These are phyloP conservation scores for Amphiprion ocellaris DNA, from an alignment of 2,113 vertebrate genomes.

Conservation along the genomic window DNA sequence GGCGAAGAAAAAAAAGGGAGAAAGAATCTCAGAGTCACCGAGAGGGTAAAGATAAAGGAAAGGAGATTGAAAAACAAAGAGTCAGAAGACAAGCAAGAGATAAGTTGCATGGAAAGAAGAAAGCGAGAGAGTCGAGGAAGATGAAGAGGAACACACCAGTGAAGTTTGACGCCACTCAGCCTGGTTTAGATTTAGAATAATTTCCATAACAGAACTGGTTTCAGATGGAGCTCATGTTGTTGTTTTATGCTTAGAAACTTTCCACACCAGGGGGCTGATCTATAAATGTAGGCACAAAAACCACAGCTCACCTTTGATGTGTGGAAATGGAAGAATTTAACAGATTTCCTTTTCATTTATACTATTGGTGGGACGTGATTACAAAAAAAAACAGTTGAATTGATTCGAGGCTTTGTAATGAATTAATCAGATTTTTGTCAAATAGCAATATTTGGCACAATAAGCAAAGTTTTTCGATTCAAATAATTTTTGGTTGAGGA, in stretches of 20 bases:
- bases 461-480: no score
- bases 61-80: slow-evolving; percentile 14
- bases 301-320: no score
- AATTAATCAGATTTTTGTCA: no score
- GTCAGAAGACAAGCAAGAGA: slow-evolving; percentile 1
- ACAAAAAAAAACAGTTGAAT: no score
- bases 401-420: no score
- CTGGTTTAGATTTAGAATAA: slow-evolving; percentile 29
- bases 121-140: neutral
- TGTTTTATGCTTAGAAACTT: slow-evolving; percentile 23
- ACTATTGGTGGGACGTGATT: no score
- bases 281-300: no score
- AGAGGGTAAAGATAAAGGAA: slow-evolving; percentile 27
- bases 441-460: no score
- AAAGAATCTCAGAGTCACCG: neutral
- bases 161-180: slow-evolving; percentile 49
- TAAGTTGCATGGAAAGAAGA: neutral
- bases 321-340: no score
- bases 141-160: slow-evolving; percentile 36
- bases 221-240: slow-evolving; percentile 12
- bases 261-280: neutral
- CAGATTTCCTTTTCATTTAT: no score
- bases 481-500: no score
- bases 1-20: neutral
- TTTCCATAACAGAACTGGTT: slow-evolving; percentile 31